Base-by-base conservation (phyloP, 1,140 invertebrate genomes). In the Pectinophora gossypiella region DNA sequence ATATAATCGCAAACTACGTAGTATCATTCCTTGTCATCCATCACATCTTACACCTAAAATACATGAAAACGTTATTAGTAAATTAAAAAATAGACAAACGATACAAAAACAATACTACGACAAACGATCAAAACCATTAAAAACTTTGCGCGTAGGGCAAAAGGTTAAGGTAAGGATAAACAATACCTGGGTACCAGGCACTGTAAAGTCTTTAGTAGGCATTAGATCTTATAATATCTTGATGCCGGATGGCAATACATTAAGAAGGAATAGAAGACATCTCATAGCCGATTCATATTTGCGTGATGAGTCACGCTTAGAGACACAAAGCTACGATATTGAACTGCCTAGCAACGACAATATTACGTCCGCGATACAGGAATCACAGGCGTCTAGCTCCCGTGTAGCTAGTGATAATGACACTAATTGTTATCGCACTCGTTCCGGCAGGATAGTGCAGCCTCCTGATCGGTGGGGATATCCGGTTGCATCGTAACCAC, bases 121-220 rank as follows among this genome's bases (percentile, higher is more conserved):
- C 21, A 19, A 19, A 45, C 2, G 40, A 0, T 16, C 50, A 1
- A 52, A 13, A 45, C n/a, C 44, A 12, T 35, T n/a, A n/a, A n/a
- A n/a, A n/a, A n/a, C n/a, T n/a, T n/a, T n/a, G n/a, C n/a, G n/a
- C n/a, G n/a, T n/a, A 9, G 43, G 43, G 15, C 50, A 52, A 45
- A 52, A 52, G 21, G 36, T 52, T 22, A 52, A 45, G 21, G 21
- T 52, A 16, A 45, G 23, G 15, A 1, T 52, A 52, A 12, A 23
- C 20, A 52, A 52, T 44, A 35, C n/a, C 9, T 52, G 50, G 50
- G 50, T 45, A 15, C 15, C 40, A 35, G 50, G 50, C 6, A 35
- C 16, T 7, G 23, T 52, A 7, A 6, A 35, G 9, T 1, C 40
- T 16, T n/a, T 35, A 1, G 23, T 45, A 15, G 32, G 23, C 1